Evolutionary conservation across 2,797 vertebrate genomes (phyloP), one percentile per base, ranked within the genome.

Genomic region (Pogoniulus pusillus): DNA sequence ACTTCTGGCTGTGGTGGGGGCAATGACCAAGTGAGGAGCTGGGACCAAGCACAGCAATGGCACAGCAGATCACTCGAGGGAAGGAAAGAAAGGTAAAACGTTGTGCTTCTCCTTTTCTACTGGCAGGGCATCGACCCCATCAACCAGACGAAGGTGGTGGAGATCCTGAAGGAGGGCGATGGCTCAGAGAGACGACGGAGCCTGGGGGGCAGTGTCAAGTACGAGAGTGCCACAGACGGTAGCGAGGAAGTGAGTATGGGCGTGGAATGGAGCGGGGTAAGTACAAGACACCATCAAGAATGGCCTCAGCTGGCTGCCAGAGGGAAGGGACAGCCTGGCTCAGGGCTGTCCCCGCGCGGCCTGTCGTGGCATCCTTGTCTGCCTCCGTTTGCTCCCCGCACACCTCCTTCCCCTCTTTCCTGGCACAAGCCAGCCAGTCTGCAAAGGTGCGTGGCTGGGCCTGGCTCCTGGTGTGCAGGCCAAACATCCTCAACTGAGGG

Each of bases 231-330:
- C 97, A 98, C 98, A 75, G 98, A 99, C 96, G 98, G 98, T 81
- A 98, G 98, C 92, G 99, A 99, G 97, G 99, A 99, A 98, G 99
- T 98, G 97, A 99, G 99, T 98, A 99, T 99, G 98, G 98, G 98
- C 96, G 98, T 99, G 96, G 98, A 99, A 97, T 99, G 99, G 99
- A 99, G 98, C 5, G 99, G 99, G 98, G 99, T 99, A 98, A 99
- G 99, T 99, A 98, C 98, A 98, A 95, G 98, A 98, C 98, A 98
- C 98, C 93, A 96, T 97, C 97, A 97, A 96, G 97, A 97, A 93
- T 83, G 88, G 93, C 93, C 90, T 96, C 90, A 95, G 95, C 94
- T 3, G 81, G 96, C 94, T 89, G 93, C 91, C 86, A 85, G 93
- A 94, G 93, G 82, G 85, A 72, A 87, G 94, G 95, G 93, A 94